phyloP scores from a whole-genome alignment of 92 coral and sea anemone genomes.

The Porites evermanni region DNA sequence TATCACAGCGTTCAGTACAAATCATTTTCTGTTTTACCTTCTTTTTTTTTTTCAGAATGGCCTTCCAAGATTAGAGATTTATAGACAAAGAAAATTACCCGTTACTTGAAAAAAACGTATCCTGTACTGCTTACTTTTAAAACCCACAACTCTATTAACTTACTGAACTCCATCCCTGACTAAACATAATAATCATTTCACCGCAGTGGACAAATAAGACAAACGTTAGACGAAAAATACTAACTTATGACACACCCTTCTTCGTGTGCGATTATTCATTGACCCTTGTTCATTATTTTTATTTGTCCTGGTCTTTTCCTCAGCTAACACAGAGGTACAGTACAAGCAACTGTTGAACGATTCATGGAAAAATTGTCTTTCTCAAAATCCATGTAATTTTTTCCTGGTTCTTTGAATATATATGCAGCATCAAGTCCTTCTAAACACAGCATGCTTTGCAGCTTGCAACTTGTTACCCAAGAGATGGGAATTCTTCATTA shows the following conservation, averaged over 20 bases:
- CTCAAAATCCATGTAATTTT: constrained; percentile 18
- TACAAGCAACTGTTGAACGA: constrained; percentile 15
- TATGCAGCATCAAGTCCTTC: constrained; percentile 41
- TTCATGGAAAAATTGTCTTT: constrained; percentile 29
- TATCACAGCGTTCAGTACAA: too few relatives aligned
- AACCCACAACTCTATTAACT: not conserved
- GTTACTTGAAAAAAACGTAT: too few relatives aligned
- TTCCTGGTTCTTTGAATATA: constrained; percentile 21
- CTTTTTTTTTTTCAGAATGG: too few relatives aligned
- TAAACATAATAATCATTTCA: too few relatives aligned
- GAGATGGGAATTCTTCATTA: constrained; percentile 93
- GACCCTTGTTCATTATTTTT: not conserved
- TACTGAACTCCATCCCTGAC: not conserved
- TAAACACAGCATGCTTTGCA: constrained; percentile 5
- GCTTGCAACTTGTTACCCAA: constrained; percentile 53
- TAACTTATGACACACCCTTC: not conserved
- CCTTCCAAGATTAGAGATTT: too few relatives aligned
- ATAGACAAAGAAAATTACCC: too few relatives aligned
- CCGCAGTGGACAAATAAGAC: not conserved
- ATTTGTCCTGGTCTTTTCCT: constrained; percentile 3
- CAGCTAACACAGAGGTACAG: not conserved
- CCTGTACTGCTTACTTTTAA: not conserved
- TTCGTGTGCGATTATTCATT: not conserved
- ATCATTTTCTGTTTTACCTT: too few relatives aligned
- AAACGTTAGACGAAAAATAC: not conserved